These are phyloP conservation scores for Microcebus jonahi DNA, from an alignment of 2,113 vertebrate species.

Conservation along the genomic window DNA sequence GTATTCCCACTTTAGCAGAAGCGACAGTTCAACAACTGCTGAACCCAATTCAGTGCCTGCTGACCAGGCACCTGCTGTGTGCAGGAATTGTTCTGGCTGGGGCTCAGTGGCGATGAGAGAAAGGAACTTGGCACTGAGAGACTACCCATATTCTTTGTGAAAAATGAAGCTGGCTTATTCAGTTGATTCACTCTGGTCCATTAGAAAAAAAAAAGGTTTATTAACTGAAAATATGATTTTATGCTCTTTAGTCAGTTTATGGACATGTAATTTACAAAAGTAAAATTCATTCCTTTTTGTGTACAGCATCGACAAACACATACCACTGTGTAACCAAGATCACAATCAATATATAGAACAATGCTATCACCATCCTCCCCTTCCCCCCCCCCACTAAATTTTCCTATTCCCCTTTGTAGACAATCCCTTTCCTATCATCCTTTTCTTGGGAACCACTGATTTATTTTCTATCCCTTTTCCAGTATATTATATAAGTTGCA, in stretches of 20 bases:
- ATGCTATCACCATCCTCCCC: background rate
- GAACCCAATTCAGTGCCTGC: background rate
- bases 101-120: background rate
- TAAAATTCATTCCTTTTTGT: background rate
- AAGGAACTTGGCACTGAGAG: background rate
- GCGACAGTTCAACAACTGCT: background rate
- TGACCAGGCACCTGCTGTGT: background rate
- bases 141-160: background rate
- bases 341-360: background rate
- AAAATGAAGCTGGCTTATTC: background rate
- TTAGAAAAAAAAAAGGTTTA: background rate
- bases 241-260: background rate
- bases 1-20: background rate
- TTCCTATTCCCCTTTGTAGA: background rate
- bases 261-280: background rate
- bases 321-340: background rate
- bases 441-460: background rate
- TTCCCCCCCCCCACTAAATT: background rate
- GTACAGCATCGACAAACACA: background rate
- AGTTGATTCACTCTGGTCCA: background rate
- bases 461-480: background rate
- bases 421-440: background rate
- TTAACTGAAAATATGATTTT: background rate
- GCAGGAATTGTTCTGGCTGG: background rate
- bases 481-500: background rate